Conservation (phyloP, 2,888 invertebrate genomes). For the Phasia obesa region DNA sequence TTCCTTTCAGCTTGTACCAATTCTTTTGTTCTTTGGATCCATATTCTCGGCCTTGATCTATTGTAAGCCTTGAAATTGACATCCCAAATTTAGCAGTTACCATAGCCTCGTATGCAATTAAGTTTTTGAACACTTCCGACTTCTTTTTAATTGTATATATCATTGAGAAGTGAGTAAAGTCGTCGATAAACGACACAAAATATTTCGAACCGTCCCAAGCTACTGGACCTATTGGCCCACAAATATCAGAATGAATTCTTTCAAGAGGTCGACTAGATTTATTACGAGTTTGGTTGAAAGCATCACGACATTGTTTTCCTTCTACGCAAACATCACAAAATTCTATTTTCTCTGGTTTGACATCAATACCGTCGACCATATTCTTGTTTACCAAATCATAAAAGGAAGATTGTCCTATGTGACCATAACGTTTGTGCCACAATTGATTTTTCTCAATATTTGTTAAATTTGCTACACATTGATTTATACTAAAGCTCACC, state of each 20-base stretch:
- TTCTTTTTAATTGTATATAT: slow-evolving; percentile 35
- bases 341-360: not conserved
- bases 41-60: slow-evolving; percentile 74
- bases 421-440: slow-evolving; percentile 32
- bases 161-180: slow-evolving; percentile 56
- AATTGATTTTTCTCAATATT: slow-evolving; percentile 8
- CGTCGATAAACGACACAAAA: slow-evolving; percentile 59
- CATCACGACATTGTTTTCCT: slow-evolving; percentile 45
- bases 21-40: slow-evolving; percentile 57
- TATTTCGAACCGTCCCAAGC: slow-evolving; percentile 46
- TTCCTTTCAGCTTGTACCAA: slow-evolving; percentile 71
- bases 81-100: slow-evolving; percentile 32
- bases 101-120: not conserved
- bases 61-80: slow-evolving; percentile 53
- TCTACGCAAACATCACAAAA: slow-evolving; percentile 8
- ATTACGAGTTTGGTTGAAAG: slow-evolving; percentile 38
- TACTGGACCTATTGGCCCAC: slow-evolving; percentile 40
- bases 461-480: not conserved
- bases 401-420: slow-evolving; percentile 11
- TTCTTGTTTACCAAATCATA: slow-evolving; percentile 18
- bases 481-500: not conserved
- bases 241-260: slow-evolving; percentile 62
- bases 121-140: slow-evolving; percentile 27
- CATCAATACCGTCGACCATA: too few species aligned
- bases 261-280: slow-evolving; percentile 18